phyloP scores from a whole-genome alignment of 1,140 invertebrate species.

The Kradibia gibbosae region DNA sequence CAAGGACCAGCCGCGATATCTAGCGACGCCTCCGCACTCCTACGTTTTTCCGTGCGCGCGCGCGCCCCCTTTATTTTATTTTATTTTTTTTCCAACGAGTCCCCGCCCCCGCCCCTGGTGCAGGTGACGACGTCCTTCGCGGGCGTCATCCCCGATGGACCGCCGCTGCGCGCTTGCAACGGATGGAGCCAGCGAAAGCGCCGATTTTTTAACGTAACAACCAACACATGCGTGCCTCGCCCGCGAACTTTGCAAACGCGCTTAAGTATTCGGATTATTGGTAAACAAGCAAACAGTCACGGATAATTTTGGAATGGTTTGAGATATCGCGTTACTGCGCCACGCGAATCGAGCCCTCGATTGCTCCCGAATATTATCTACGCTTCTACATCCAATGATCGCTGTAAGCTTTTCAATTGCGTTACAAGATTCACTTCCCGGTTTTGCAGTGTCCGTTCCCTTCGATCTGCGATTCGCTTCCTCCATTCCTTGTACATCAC shows the following conservation, averaged over 20 bases:
- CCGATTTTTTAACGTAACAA: background rate
- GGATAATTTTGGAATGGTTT: constrained; percentile 20
- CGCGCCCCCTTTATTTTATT: background rate
- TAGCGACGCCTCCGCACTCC: constrained; percentile 57
- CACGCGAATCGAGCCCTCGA: background rate
- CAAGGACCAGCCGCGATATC: background rate
- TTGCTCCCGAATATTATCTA: background rate
- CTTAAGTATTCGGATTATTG: background rate
- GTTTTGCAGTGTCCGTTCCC: background rate
- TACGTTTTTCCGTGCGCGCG: constrained; percentile 53
- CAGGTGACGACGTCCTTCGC: background rate
- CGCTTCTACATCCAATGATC: background rate
- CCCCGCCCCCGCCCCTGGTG: background rate
- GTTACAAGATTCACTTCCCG: background rate
- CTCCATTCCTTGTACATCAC: background rate
- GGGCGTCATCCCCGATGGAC: background rate
- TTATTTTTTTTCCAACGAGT: background rate
- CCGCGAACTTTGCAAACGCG: background rate
- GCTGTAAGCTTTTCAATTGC: too few relatives aligned
- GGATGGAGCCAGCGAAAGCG: background rate
- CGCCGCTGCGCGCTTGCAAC: background rate
- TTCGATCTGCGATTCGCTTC: background rate
- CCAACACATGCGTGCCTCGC: background rate
- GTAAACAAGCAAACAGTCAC: constrained; percentile 9
- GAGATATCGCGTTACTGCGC: constrained; percentile 20